Evolutionary conservation across 2,888 invertebrate species (phyloP).

Genomic region (Falcaria lacertinaria): DNA sequence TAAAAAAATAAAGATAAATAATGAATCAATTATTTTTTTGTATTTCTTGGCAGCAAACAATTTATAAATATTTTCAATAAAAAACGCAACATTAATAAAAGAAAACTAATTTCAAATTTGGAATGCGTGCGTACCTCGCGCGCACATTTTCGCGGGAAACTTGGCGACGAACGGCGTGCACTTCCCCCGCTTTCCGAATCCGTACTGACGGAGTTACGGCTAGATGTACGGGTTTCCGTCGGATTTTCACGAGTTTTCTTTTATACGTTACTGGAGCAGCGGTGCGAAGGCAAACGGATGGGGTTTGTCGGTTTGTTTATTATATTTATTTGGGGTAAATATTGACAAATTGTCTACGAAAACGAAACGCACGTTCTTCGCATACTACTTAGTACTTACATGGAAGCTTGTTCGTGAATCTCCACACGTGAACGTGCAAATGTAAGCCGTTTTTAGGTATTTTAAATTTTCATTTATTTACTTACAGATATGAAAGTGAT

Average conservation of each 20-base stretch:
- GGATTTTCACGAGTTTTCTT: conserved; percentile 1
- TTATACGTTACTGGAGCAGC: not conserved
- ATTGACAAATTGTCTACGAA: not conserved
- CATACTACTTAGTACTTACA: not conserved
- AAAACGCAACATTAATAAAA: conserved; percentile 7
- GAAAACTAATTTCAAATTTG: conserved; percentile 5
- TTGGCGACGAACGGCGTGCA: conserved; percentile 40
- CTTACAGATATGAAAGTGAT: too few relatives aligned
- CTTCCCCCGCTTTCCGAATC: conserved; percentile 31
- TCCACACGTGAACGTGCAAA: too few relatives aligned
- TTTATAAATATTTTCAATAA: not conserved
- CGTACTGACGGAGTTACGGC: conserved; percentile 34
- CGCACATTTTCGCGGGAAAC: conserved; percentile 63
- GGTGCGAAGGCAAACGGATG: not conserved
- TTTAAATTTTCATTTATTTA: too few relatives aligned
- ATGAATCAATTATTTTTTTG: too few relatives aligned
- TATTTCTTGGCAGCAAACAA: not conserved
- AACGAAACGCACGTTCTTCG: not conserved
- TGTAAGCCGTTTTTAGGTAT: too few relatives aligned
- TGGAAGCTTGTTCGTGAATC: too few relatives aligned
- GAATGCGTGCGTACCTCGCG: conserved; percentile 48
- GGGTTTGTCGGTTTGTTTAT: not conserved
- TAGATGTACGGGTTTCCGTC: not conserved
- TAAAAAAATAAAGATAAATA: not conserved
- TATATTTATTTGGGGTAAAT: not conserved